These are phyloP conservation scores for Limosa lapponica DNA, from an alignment of 2,797 vertebrate species.

Conservation along the genomic window DNA sequence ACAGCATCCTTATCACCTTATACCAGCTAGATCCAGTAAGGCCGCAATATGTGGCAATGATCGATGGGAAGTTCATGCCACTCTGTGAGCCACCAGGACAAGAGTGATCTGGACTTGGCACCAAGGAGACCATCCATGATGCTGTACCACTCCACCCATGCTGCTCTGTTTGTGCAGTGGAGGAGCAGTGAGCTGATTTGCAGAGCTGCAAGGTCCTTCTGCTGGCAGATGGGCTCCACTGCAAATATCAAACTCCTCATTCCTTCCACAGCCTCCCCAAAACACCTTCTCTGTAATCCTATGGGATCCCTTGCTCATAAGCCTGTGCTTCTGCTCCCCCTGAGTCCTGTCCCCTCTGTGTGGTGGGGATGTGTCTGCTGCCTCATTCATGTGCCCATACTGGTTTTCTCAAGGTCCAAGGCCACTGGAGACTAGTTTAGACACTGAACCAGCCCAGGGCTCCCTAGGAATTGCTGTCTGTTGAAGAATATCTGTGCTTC, in stretches of 20 bases:
- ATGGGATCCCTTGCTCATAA: not conserved
- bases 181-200: not conserved
- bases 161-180: not conserved
- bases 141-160: not conserved
- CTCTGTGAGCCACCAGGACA: not conserved
- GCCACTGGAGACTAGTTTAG: not conserved
- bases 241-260: not conserved
- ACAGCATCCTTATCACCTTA: not conserved
- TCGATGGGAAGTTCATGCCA: rapidly evolving
- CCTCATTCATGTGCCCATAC: not conserved
- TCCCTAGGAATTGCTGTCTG: not conserved
- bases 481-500: not conserved
- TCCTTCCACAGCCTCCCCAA: not conserved
- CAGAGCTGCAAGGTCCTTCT: not conserved
- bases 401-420: not conserved
- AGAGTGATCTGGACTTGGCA: not conserved
- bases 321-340: not conserved
- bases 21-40: not conserved
- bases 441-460: not conserved
- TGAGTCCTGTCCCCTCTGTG: not conserved
- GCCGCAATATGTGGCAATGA: not conserved
- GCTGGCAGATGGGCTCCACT: not conserved
- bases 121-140: not conserved
- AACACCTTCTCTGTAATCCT: not conserved
- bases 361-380: not conserved